A percentile compares a stretch with the other conserved stretches of the same genome.
Evolutionary conservation across 2,797 vertebrate species (phyloP).

Genomic region (Platalea minor): DNA sequence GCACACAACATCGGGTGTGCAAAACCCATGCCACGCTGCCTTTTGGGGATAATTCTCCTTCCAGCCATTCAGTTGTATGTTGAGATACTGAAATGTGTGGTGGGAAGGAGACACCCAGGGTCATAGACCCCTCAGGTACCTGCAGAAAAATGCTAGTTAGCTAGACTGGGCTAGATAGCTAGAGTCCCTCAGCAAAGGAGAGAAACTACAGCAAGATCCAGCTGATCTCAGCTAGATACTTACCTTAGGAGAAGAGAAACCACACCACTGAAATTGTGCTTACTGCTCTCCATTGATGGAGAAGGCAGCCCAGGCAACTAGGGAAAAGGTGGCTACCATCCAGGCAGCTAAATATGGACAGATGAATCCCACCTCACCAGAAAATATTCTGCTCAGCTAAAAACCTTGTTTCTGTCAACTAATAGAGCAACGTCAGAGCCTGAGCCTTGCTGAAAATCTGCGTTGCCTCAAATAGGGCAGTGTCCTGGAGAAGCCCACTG

Average conservation of each 20-base stretch:
- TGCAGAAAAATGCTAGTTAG: not conserved
- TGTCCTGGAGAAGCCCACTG: not conserved
- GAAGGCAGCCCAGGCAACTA: not conserved
- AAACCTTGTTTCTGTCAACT: not conserved
- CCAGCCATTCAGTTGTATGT: not conserved
- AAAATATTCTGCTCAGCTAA: not conserved
- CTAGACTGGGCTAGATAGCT: not conserved
- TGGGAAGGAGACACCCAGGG: not conserved
- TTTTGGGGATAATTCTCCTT: not conserved
- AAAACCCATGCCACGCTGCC: not conserved
- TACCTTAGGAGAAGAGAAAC: not conserved
- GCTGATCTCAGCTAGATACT: not conserved
- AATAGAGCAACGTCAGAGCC: not conserved
- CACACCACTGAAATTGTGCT: not conserved
- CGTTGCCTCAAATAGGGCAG: not conserved
- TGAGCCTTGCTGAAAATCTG: not conserved
- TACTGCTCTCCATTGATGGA: not conserved
- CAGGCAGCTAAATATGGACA: not conserved
- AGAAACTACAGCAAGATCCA: not conserved
- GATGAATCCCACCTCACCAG: not conserved
- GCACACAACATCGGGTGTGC: rapidly evolving
- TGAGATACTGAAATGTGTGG: rapidly evolving
- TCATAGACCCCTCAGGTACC: not conserved
- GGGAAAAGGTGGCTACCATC: not conserved
- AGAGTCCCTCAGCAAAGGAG: not conserved